Evolutionary conservation across 2,888 invertebrate genomes (phyloP), one percentile per base, ranked within the genome.

Genomic region (Dolichomitus sp.): DNA sequence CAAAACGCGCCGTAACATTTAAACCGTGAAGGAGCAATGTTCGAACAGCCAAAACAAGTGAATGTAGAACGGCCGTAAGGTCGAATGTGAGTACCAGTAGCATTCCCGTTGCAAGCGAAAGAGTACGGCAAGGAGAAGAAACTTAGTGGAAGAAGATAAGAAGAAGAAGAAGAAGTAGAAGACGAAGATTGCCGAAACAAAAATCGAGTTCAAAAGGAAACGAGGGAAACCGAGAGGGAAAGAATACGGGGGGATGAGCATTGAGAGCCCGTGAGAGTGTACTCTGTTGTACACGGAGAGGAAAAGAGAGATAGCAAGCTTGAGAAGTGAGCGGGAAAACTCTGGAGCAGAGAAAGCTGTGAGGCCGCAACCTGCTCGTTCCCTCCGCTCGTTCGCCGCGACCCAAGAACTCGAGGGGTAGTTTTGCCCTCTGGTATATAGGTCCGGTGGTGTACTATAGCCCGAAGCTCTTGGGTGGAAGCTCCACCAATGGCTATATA

Each of bases 281-380:
- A 37, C 19, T 33, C 23, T n/a, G 61, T 37, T 48, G 19, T 61
- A 42, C 19, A 50, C 37, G n/a, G 37, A 61, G 57, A 57, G 57
- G 37, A 33, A 33, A 27, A 48, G 19, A 48, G 33, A 19, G 30
- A 30, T n/a, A 50, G 37, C 1, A 19, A n/a, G 68, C 17, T 12
- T 12, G 37, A 69, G 54, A 30, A 59, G 57, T 37, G 45, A 72
- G 42, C 69, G 69, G 40, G 57, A 57, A 57, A 57, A 30, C 57
- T 57, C 12, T 12, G 27, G 30, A 61, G 61, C 17, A 30, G 50
- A 50, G 61, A 50, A 50, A 73, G 61, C 59, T 23, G 73, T 6
- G 73, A 73, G 73, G 73, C 73, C 73, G 50, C 61, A 73, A 73
- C 73, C 73, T 61, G 61, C 59, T 61, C 72, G 59, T 72, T 59